These are phyloP conservation scores for Pelochelys cantorii DNA, from an alignment of 2,797 vertebrate species.

Conservation along the genomic window DNA sequence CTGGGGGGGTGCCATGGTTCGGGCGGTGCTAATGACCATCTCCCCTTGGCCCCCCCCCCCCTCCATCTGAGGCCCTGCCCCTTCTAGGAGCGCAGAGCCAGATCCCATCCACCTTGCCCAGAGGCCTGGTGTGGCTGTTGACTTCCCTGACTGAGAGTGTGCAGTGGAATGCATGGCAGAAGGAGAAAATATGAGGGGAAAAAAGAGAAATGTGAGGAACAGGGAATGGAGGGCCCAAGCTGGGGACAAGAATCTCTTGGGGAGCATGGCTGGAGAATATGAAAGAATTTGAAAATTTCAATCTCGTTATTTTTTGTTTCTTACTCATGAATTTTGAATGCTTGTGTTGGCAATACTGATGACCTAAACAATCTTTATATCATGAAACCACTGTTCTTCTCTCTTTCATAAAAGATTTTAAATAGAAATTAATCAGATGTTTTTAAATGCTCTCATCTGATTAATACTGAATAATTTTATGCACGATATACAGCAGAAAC, in stretches of 20 bases:
- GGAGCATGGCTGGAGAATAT: too few species aligned
- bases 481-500: conserved; percentile 8
- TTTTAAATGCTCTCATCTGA: not conserved
- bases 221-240: too few species aligned
- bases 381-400: not conserved
- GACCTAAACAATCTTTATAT: not conserved
- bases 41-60: too few species aligned
- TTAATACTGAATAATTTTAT: conserved; percentile 14
- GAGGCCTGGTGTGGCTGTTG: too few species aligned
- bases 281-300: not conserved
- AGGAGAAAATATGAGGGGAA: not conserved
- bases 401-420: conserved; percentile 33
- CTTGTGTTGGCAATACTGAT: not conserved
- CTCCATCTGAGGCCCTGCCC: too few species aligned
- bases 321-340: not conserved
- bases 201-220: too few species aligned
- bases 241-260: too few species aligned
- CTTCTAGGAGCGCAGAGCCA: too few species aligned
- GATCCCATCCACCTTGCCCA: too few species aligned
- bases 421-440: not conserved
- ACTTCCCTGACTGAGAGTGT: too few species aligned
- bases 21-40: too few species aligned
- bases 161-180: not conserved
- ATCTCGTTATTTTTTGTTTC: not conserved
- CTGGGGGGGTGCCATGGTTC: too few species aligned